Evolutionary conservation across 2,113 vertebrate genomes (phyloP).

Genomic region (Malurus alboscapulatus): DNA sequence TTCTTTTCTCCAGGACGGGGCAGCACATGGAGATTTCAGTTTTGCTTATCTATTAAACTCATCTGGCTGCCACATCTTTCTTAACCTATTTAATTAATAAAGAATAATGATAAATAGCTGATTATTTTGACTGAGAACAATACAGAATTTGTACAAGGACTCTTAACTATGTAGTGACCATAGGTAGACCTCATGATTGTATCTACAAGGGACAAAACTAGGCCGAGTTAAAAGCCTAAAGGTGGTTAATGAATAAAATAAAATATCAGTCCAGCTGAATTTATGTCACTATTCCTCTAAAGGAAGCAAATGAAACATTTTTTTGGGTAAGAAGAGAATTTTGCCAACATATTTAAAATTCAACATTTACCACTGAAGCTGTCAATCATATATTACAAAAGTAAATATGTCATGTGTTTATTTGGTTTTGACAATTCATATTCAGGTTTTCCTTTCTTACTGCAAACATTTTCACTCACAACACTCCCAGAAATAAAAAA

Average conservation of each 20-base stretch:
- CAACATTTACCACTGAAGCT: background rate
- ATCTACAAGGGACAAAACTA: background rate
- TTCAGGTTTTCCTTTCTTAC: background rate
- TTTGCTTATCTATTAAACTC: background rate
- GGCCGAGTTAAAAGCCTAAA: background rate
- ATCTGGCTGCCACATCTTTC: background rate
- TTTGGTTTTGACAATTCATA: background rate
- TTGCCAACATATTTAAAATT: background rate
- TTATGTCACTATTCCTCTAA: background rate
- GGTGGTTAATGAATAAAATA: background rate
- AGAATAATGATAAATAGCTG: background rate
- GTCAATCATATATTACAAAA: background rate
- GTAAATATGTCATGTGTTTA: background rate
- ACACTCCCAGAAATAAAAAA: background rate
- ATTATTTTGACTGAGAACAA: background rate
- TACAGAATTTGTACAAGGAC: background rate
- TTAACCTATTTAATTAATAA: background rate
- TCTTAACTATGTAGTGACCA: rapidly evolving
- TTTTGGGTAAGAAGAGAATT: background rate
- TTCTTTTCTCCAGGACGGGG: background rate
- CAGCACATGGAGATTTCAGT: background rate
- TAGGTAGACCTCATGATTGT: background rate
- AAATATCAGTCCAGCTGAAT: background rate
- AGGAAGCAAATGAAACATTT: background rate
- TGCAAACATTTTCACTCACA: background rate